Percentiles rank a stretch among this genome's conserved stretches.
Conservation (phyloP, 2,888 invertebrate species). For the Norana najaformis region DNA sequence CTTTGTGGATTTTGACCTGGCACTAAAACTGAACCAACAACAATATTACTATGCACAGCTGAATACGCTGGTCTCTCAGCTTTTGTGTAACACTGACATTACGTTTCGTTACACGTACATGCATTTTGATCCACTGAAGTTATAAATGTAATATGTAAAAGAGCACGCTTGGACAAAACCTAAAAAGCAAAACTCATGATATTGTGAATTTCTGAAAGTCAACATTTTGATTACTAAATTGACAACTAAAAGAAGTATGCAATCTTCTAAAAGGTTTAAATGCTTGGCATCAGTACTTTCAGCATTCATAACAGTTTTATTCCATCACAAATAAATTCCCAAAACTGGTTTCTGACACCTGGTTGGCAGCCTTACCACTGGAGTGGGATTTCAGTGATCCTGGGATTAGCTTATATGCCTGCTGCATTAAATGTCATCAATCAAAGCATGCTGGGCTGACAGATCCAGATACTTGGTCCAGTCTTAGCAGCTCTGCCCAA, state of each 20-base stretch:
- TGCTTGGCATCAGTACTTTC: neutral
- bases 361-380: neutral
- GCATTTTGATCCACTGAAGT: no score
- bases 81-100: no score
- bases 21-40: no score
- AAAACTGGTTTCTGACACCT: neutral
- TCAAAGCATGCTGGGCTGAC: slow-evolving; percentile 5
- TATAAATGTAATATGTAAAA: neutral
- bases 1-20: no score
- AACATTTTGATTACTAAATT: neutral
- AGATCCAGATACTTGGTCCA: neutral
- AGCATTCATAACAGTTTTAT: neutral
- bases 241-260: neutral
- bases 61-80: no score
- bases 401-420: neutral
- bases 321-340: neutral
- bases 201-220: neutral
- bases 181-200: neutral
- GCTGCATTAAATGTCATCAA: neutral
- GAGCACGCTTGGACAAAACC: neutral
- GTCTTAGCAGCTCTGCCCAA: neutral
- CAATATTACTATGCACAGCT: no score
- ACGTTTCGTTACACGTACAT: no score
- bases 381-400: slow-evolving; percentile 13
- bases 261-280: neutral